phyloP scores from a whole-genome alignment of 2,113 vertebrate species.

The Bufo gargarizans region DNA sequence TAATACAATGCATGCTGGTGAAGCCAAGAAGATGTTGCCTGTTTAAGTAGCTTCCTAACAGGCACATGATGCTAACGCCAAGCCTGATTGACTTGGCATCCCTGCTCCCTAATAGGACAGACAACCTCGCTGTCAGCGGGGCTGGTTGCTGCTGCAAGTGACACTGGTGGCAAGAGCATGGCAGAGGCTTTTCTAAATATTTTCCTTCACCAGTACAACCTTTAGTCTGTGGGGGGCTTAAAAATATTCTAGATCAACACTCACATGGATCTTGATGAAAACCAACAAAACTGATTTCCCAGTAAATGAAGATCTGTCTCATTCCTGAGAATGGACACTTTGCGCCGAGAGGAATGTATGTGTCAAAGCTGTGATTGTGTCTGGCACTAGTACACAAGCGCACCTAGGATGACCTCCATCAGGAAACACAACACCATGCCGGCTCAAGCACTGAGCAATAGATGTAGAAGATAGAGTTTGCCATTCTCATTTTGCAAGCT shows the following conservation, averaged over 20 bases:
- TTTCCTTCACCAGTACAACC: too few relatives aligned
- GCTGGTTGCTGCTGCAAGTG: too few relatives aligned
- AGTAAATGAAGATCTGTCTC: neutral
- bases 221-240: too few relatives aligned
- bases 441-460: conserved; percentile 51
- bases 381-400: conserved; percentile 19
- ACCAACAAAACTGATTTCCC: neutral
- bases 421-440: conserved; percentile 41
- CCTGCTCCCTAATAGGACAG: too few relatives aligned
- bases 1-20: too few relatives aligned
- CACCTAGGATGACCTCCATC: conserved; percentile 34
- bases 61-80: too few relatives aligned
- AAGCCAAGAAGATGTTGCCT: too few relatives aligned
- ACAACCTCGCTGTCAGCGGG: too few relatives aligned
- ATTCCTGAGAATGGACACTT: neutral
- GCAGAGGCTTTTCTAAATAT: too few relatives aligned
- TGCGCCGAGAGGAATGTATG: neutral
- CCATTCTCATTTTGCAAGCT: conserved; percentile 58
- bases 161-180: too few relatives aligned
- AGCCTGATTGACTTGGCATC: too few relatives aligned
- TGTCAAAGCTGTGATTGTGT: conserved; percentile 45
- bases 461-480: conserved; percentile 55
- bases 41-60: too few relatives aligned
- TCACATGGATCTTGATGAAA: neutral
- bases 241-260: neutral